Evolutionary conservation across 2,888 invertebrate genomes (phyloP).

Genomic region (Drosophila testacea): DNA sequence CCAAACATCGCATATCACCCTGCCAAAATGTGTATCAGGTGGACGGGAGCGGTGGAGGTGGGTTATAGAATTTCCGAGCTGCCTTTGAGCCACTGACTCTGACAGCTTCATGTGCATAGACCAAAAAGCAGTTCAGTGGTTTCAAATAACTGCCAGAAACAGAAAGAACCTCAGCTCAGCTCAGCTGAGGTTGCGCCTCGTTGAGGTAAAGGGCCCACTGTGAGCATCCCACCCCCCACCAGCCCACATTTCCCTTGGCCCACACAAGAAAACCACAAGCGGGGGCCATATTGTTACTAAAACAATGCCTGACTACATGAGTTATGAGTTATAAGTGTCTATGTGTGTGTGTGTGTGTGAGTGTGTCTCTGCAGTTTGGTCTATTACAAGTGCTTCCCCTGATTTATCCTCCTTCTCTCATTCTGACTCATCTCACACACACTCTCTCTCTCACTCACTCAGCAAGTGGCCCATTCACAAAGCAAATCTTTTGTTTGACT

Average conservation of each 20-base stretch:
- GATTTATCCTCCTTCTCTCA: background rate
- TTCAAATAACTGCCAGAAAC: conserved; percentile 70
- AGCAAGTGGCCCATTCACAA: conserved; percentile 45
- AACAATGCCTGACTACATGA: conserved; percentile 68
- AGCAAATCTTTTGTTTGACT: conserved; percentile 67
- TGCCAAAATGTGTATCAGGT: conserved; percentile 9
- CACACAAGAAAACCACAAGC: conserved; percentile 34
- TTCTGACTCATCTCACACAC: background rate
- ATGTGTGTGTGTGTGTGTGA: conserved; percentile 5
- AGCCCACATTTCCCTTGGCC: background rate
- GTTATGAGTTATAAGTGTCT: conserved; percentile 51
- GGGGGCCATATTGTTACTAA: conserved; percentile 66
- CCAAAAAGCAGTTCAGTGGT: conserved; percentile 70
- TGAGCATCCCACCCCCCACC: conserved; percentile 13
- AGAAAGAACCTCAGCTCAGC: conserved; percentile 32
- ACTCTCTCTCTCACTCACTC: background rate
- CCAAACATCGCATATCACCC: conserved; percentile 25
- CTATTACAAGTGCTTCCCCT: conserved; percentile 49
- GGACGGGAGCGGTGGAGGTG: background rate
- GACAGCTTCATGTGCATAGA: conserved; percentile 73
- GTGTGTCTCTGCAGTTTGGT: conserved; percentile 44
- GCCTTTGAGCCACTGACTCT: conserved; percentile 55
- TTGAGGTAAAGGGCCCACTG: conserved; percentile 50
- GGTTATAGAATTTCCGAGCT: conserved; percentile 18
- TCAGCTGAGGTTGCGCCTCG: conserved; percentile 31